Base-by-base conservation (phyloP, 1,140 invertebrate genomes). In the Epicauta chinensis region DNA sequence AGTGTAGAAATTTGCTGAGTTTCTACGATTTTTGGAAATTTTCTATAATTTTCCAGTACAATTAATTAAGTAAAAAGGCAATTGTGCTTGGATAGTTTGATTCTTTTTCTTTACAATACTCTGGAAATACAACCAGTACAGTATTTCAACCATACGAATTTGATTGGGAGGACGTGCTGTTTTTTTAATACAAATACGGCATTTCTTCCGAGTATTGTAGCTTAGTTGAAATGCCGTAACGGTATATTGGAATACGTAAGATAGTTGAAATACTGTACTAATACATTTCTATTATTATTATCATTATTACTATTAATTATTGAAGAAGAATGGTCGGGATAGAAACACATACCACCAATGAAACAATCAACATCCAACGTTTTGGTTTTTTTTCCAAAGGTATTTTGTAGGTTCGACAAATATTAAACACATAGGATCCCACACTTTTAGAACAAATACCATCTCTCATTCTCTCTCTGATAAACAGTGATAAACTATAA, bases 341-440 rank as follows among this genome's bases (percentile, higher is more conserved):
- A 52, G 57, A 55, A 53, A 56, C 48, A 55, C 42, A 53, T 59
- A 59, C 47, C 56, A 63, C 59, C 39, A 56, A 60, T 23, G 4
- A 58, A 59, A 62, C 60, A 58, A 60, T 62, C 53, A 63, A 63
- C 61, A 63, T 63, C 56, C 56, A 63, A 61, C 53, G 32, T 9
- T 34, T 30, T 30, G 4, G 4, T 30, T 30, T 30, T 10, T 30
- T 30, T 30, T 34, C 12, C 10, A n/a, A n/a, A 3, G 10, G 3
- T n/a, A 7, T 12, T 3, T n/a, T 34, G 10, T n/a, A 34, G 6
- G 10, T 60, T 58, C 50, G 37, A 63, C 61, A 58, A 58, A 58
- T 58, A 63, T 34, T 34, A 34, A 0, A 61, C 59, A 61, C 51
- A 55, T 63, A 59, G 53, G 44, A 56, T 53, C 34, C 49, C 29